These are phyloP conservation scores for Eudorcas thomsonii DNA, from an alignment of 2,113 vertebrate genomes.

Conservation along the genomic window DNA sequence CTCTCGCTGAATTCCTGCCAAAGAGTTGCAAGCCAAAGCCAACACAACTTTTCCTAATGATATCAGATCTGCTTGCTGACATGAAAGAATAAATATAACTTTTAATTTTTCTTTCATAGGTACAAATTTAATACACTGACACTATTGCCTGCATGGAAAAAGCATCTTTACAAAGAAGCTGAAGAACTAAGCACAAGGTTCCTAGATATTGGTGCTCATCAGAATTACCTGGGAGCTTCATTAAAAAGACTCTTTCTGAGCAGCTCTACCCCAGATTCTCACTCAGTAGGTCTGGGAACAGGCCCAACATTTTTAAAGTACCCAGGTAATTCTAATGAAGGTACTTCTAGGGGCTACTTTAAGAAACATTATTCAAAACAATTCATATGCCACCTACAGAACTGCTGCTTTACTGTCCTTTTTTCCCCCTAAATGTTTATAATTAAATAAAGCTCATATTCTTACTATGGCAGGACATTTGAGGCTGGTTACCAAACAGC, in stretches of 20 bases:
- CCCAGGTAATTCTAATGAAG: background rate
- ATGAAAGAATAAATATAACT: slow-evolving; percentile 73
- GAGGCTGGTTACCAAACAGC: background rate
- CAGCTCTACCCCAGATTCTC: background rate
- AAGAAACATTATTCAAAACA: background rate
- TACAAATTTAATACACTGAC: background rate
- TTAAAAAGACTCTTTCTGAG: background rate
- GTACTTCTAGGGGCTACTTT: background rate
- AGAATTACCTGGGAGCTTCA: background rate
- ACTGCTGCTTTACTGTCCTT: background rate
- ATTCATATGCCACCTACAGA: background rate
- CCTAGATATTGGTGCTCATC: background rate
- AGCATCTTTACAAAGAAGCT: background rate
- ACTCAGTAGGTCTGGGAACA: background rate
- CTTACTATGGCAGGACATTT: background rate
- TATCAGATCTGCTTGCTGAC: slow-evolving; percentile 98
- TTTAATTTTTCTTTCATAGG: slow-evolving; percentile 57
- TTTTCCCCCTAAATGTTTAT: background rate
- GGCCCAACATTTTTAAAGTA: background rate
- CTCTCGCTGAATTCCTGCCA: slow-evolving; percentile 98
- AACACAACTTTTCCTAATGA: slow-evolving; percentile 99
- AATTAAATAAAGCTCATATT: background rate
- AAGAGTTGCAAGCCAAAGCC: slow-evolving; percentile 98
- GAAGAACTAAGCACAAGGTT: background rate
- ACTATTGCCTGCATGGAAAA: background rate